Percentiles rank a stretch among this genome's conserved stretches.
These are phyloP conservation scores for Ruditapes philippinarum DNA, from an alignment of 1,140 invertebrate species.

Conservation along the genomic window DNA sequence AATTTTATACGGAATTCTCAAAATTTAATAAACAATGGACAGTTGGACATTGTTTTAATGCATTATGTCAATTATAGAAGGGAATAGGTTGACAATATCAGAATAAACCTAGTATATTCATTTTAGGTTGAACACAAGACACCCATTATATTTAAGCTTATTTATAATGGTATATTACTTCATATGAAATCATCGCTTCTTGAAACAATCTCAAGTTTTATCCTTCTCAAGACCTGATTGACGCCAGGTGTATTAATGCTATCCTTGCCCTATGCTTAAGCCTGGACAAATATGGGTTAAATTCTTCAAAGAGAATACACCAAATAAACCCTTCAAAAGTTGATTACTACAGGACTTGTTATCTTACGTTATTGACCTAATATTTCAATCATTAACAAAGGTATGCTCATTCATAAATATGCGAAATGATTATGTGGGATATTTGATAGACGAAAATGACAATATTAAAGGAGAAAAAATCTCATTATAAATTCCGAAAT, in stretches of 20 bases:
- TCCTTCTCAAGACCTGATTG: background rate
- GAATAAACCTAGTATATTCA: too few relatives aligned
- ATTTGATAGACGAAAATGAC: background rate
- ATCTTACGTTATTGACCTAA: conserved; percentile 19
- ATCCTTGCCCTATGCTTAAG: background rate
- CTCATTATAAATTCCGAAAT: background rate
- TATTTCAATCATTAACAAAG: background rate
- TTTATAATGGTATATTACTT: too few relatives aligned
- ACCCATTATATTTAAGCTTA: too few relatives aligned
- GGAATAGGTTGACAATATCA: too few relatives aligned
- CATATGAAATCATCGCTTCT: too few relatives aligned
- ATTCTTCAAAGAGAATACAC: background rate
- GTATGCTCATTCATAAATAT: conserved; percentile 9
- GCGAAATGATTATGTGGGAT: background rate
- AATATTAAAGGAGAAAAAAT: background rate
- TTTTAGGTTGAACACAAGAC: too few relatives aligned
- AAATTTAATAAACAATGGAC: too few relatives aligned
- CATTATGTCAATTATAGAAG: too few relatives aligned
- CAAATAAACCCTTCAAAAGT: background rate
- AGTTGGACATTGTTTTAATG: too few relatives aligned
- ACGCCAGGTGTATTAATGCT: conserved; percentile 18
- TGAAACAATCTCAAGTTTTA: too few relatives aligned
- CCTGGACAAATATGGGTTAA: conserved; percentile 21
- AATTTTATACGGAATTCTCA: too few relatives aligned
- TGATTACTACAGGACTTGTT: background rate